Percentiles rank a stretch among this genome's conserved stretches.
These are phyloP conservation scores for Ferdinandea cuprea DNA, from an alignment of 2,888 invertebrate species.

Conservation along the genomic window DNA sequence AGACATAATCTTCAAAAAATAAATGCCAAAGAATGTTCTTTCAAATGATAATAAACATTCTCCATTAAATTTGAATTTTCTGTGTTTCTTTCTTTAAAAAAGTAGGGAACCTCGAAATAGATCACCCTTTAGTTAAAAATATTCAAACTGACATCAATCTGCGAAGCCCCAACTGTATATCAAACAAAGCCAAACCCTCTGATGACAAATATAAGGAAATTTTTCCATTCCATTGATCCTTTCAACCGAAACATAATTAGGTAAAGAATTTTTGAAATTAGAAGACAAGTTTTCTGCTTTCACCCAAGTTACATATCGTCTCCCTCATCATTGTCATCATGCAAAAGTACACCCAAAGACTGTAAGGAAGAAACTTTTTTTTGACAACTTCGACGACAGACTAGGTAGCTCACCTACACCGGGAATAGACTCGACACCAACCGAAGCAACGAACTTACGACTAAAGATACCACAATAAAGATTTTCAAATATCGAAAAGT, in stretches of 20 bases:
- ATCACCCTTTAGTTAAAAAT: no score
- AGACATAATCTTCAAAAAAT: no score
- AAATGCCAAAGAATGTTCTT: no score
- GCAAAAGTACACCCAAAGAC: slow-evolving; percentile 12
- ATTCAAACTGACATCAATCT: no score
- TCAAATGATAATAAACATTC: no score
- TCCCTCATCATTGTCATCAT: slow-evolving; percentile 11
- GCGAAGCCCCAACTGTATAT: no score
- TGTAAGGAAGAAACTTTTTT: slow-evolving; percentile 11
- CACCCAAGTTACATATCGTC: neutral
- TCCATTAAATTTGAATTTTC: no score
- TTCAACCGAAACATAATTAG: slow-evolving; percentile 50
- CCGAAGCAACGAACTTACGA: neutral
- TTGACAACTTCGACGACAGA: slow-evolving; percentile 22
- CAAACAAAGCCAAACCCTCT: neutral
- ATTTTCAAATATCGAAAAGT: slow-evolving; percentile 54
- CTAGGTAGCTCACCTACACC: neutral
- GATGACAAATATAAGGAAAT: slow-evolving; percentile 4
- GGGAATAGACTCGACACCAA: slow-evolving; percentile 1
- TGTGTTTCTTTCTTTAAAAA: no score
- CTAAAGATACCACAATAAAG: slow-evolving; percentile 17
- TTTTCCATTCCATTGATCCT: slow-evolving; percentile 28
- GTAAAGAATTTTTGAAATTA: slow-evolving; percentile 37
- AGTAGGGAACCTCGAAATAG: no score
- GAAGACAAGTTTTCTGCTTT: slow-evolving; percentile 13